Evolutionary conservation across 2,888 invertebrate genomes (phyloP), one percentile per base, ranked within the genome.

Genomic region (Podabrus alpinus): DNA sequence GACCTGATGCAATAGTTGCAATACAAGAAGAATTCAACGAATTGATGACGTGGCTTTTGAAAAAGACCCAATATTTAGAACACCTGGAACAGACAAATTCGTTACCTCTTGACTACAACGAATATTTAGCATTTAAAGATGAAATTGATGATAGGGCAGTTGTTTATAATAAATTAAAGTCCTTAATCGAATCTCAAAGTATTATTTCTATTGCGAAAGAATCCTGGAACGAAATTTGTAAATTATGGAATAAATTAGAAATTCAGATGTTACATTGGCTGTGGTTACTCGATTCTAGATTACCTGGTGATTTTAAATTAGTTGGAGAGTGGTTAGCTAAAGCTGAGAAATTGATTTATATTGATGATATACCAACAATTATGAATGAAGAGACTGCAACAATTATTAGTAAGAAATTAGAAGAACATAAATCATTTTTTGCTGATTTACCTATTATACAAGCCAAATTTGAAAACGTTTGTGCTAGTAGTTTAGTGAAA

Each of bases 341-440:
- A 81, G 98, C 97, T 15, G 97, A 97, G 86, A 92, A 93, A 83
- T 88, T 95, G 69, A 87, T 97, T 69, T 91, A 93, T 80, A 93
- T 93, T 80, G 95, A 96, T 84, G 94, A 96, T 85, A 93, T 96
- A 83, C 95, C 96, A 7, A 91, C 92, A 61, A 91, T 90, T 70
- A 94, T 96, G 91, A 96, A 97, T 84, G 96, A 97, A 88, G 94
- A 95, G 86, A 95, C 96, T 59, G 96, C 96, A 19, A 92, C 94
- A 17, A 92, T 96, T 73, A 95, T 96, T 78, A 96, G 96, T 83
- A 92, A 93, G 83, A 96, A 96, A 87, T 88, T 96, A 77, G 95
- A 96, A 85, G 96, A 96, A 85, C 97, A 97, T 84, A 95, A 94
- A 86, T 90, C 92, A 77, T 97, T 97, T 89, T 98, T 98, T 87